These are phyloP conservation scores for Philopedon plagiatum DNA, from an alignment of 2,888 invertebrate genomes.

Conservation along the genomic window DNA sequence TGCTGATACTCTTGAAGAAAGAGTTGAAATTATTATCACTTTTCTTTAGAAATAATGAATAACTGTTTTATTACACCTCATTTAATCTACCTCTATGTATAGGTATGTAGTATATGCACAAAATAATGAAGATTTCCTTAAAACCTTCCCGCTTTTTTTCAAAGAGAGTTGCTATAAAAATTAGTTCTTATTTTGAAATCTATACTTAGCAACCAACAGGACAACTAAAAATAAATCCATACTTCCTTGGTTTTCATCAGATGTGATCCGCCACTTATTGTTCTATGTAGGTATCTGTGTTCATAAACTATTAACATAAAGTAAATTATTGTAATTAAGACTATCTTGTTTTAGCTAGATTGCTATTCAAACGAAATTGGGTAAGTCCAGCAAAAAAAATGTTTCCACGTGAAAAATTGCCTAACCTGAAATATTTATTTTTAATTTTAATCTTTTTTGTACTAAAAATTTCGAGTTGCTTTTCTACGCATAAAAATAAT, in stretches of 20 bases:
- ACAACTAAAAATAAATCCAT: slow-evolving; percentile 42
- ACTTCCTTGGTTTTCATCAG: slow-evolving; percentile 32
- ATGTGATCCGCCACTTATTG: slow-evolving; percentile 5
- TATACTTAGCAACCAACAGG: slow-evolving; percentile 42
- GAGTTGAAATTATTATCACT: too few relatives aligned
- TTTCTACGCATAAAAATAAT: too few relatives aligned
- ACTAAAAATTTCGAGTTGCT: too few relatives aligned
- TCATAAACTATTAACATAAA: neutral
- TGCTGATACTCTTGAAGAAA: too few relatives aligned
- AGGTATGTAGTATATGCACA: too few relatives aligned
- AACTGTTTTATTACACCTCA: too few relatives aligned
- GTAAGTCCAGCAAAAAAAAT: neutral
- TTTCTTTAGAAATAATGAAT: too few relatives aligned
- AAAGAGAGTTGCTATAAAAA: neutral
- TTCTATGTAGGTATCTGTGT: neutral
- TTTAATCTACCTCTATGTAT: too few relatives aligned
- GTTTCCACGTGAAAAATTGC: neutral
- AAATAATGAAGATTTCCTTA: too few relatives aligned
- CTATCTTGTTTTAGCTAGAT: neutral
- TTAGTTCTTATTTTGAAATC: slow-evolving; percentile 32
- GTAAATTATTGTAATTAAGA: neutral
- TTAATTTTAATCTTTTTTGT: neutral
- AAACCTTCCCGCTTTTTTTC: slow-evolving; percentile 6
- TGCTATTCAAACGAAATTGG: neutral
- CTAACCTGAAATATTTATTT: neutral